Evolutionary conservation across 1,140 invertebrate genomes (phyloP), one percentile per base, ranked within the genome.

Genomic region (Panagrolaimus sp.): DNA sequence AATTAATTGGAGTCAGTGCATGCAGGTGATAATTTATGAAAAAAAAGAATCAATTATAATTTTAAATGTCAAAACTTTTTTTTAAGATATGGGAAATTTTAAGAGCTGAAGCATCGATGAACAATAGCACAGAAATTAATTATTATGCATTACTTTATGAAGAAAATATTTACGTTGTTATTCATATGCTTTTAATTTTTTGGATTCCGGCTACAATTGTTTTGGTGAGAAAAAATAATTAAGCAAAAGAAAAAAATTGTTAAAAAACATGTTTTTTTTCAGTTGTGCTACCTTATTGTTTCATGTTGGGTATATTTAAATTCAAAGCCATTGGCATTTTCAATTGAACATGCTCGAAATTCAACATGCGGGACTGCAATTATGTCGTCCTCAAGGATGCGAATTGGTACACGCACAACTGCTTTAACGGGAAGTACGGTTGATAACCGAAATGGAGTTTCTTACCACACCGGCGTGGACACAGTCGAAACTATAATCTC

Each of bases 281-380:
- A 82, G 80, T 27, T 82, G 5, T 78, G 73, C 69, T 81, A 81
- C 66, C 44, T 80, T n/a, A 71, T 80, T 23, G 76, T 81, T 14
- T 75, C 78, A 62, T 73, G 72, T 23, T 81, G 79, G 79, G 79
- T 81, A 13, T 81, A 74, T 62, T 62, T 78, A 25, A 81, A 81
- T 68, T 80, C 77, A n/a, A 66, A 68, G 11, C 79, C 79, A 11
- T 74, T 72, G n/a, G 63, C 74, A 43, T 71, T 70, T 62, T 42
- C 42, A 44, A 63, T 42, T 42, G 68, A 62, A 57, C 20, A 57
- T 23, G 51, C 51, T 11, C 11, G 51, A 20, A 57, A 57, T 7
- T 65, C 61, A 65, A 47, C 62, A 23, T 69, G 67, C 46, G 68
- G 68, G 62, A 65, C 63, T 14, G 51, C 66, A 23, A 57, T 67